These are phyloP conservation scores for Elephantulus edwardii DNA, from an alignment of 2,113 vertebrate genomes.

Conservation along the genomic window DNA sequence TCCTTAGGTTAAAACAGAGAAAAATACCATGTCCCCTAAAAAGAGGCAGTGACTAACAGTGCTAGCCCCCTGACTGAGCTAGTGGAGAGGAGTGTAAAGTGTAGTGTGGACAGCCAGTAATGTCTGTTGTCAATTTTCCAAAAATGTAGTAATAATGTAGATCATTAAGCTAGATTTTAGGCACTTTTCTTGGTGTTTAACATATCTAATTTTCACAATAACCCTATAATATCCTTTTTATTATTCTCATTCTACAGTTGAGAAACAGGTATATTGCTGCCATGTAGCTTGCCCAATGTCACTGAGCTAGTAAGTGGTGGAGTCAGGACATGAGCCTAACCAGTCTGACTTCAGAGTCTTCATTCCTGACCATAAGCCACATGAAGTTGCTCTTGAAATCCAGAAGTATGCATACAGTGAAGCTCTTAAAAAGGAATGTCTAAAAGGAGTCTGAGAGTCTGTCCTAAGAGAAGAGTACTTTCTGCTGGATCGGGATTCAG, in stretches of 20 bases:
- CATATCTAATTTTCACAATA: constrained; percentile 44
- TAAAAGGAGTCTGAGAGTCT: constrained; percentile 12
- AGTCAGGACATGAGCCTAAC: constrained; percentile 31
- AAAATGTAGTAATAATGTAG: constrained; percentile 35
- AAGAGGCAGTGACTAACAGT: constrained; percentile 18
- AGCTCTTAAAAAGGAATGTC: constrained; percentile 42
- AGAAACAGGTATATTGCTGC: constrained; percentile 1
- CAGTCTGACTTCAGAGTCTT: constrained; percentile 32
- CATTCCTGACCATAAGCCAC: constrained; percentile 1
- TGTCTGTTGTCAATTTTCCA: constrained; percentile 46
- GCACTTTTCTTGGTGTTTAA: constrained; percentile 22
- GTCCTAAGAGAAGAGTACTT: constrained; percentile 37
- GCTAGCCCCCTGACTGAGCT: constrained; percentile 21
- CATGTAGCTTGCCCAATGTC: constrained; percentile 26
- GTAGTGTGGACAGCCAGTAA: neutral
- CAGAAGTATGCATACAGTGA: neutral
- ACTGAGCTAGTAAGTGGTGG: constrained; percentile 25
- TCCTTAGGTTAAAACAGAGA: constrained; percentile 41
- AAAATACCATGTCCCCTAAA: constrained; percentile 31
- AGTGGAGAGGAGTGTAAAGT: neutral
- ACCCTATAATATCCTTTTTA: constrained; percentile 18
- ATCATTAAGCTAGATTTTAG: constrained; percentile 7
- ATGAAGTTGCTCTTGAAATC: constrained; percentile 43
- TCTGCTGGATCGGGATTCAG: neutral
- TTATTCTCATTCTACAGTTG: constrained; percentile 38